phyloP scores from a whole-genome alignment of 2,797 vertebrate genomes.

The Mormyrus hasselquistii region DNA sequence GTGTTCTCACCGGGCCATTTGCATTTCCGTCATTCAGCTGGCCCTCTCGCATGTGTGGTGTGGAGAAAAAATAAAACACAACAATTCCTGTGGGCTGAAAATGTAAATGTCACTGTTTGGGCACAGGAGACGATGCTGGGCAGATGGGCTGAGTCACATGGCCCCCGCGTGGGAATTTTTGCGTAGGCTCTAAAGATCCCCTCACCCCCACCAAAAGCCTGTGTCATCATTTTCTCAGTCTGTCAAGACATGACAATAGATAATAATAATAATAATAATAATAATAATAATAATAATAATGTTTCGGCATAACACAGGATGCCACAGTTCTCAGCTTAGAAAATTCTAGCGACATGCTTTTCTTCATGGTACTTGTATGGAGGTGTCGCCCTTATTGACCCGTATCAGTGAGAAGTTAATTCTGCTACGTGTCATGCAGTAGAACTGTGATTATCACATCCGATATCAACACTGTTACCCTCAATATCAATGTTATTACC shows the following conservation, averaged over 20 bases:
- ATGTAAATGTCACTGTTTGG: slow-evolving; percentile 8
- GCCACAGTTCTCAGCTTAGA: neutral
- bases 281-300: neutral
- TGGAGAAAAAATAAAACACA: neutral
- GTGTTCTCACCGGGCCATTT: neutral
- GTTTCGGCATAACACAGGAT: neutral
- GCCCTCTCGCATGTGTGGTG: neutral
- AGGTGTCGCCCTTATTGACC: neutral
- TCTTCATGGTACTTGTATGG: neutral
- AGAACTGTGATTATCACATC: neutral
- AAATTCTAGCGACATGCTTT: neutral
- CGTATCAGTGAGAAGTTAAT: neutral
- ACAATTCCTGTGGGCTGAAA: neutral
- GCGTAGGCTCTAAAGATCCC: neutral
- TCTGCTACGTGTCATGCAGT: neutral
- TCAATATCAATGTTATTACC: neutral
- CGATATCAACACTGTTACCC: neutral
- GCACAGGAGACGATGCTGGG: slow-evolving; percentile 2
- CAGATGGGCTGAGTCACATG: slow-evolving; percentile 5
- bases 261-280: neutral
- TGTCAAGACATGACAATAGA: neutral
- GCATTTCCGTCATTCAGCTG: neutral
- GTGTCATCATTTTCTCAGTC: neutral
- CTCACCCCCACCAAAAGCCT: neutral
- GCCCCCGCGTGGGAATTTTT: neutral